Conservation (phyloP, 1,140 invertebrate genomes). For the Chymomyza costata region DNA sequence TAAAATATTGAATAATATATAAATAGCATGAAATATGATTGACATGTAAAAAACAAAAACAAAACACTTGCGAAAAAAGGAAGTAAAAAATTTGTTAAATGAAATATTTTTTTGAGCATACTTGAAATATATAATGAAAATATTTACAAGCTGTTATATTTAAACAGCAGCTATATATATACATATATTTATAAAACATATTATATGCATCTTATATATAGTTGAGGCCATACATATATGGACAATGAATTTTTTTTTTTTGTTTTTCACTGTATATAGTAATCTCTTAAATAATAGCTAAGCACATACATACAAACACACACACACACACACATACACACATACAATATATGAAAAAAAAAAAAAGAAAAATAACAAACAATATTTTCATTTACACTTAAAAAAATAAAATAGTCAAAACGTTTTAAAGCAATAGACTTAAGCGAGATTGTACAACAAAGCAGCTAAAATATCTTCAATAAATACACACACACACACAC, state of each 20-base stretch:
- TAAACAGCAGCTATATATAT: background rate
- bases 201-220: slow-evolving; percentile 19
- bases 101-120: too few relatives aligned
- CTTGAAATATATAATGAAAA: too few relatives aligned
- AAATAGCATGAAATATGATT: too few relatives aligned
- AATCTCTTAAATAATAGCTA: slow-evolving; percentile 69
- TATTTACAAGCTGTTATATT: too few relatives aligned
- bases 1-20: too few relatives aligned
- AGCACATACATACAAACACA: slow-evolving; percentile 19
- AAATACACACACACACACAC: slow-evolving; percentile 41
- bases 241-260: slow-evolving; percentile 20
- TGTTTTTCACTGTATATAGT: slow-evolving; percentile 49
- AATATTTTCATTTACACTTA: slow-evolving; percentile 43
- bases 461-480: slow-evolving; percentile 29
- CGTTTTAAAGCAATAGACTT: slow-evolving; percentile 52
- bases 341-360: slow-evolving; percentile 13
- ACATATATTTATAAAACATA: slow-evolving; percentile 7
- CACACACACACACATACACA: slow-evolving; percentile 4
- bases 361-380: slow-evolving; percentile 28
- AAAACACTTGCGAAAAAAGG: too few relatives aligned
- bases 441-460: slow-evolving; percentile 46
- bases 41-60: too few relatives aligned
- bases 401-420: slow-evolving; percentile 34
- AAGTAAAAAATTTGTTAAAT: too few relatives aligned
- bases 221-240: slow-evolving; percentile 22